phyloP scores from a whole-genome alignment of 1,140 invertebrate species.

The Penaeus indicus region DNA sequence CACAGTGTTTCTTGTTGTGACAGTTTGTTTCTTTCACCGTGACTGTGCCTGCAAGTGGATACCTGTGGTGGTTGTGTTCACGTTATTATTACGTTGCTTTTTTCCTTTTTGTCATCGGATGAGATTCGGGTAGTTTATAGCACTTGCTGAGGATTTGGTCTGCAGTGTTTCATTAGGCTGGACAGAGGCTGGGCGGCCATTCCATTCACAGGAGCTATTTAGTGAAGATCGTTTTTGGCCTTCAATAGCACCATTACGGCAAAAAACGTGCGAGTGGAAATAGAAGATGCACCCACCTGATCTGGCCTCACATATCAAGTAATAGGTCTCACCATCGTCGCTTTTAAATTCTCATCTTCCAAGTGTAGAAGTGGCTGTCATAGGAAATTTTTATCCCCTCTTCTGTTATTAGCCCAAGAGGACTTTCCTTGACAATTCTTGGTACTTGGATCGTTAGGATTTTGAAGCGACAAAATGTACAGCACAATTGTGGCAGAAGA shows the following conservation, averaged over 20 bases:
- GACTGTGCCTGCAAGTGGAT: constrained; percentile 40
- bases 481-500: constrained; percentile 64
- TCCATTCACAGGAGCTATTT: constrained; percentile 63
- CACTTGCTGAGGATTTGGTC: constrained; percentile 62
- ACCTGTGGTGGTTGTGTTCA: constrained; percentile 38
- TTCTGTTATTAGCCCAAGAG: constrained; percentile 7
- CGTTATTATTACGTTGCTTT: constrained; percentile 1
- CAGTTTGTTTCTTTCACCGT: constrained; percentile 38
- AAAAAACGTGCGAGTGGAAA: constrained; percentile 41
- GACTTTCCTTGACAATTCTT: constrained; percentile 35
- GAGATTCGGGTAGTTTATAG: constrained; percentile 37
- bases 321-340: constrained; percentile 54
- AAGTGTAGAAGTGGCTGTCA: constrained; percentile 38
- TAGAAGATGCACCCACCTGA: constrained; percentile 63
- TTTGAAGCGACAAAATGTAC: constrained; percentile 58
- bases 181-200: constrained; percentile 61
- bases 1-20: constrained; percentile 45
- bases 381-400: constrained; percentile 24
- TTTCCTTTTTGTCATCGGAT: constrained; percentile 46
- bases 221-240: constrained; percentile 55
- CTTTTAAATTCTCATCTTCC: constrained; percentile 48
- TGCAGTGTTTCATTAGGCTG: constrained; percentile 59
- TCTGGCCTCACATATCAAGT: constrained; percentile 61
- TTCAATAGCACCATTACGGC: constrained; percentile 56
- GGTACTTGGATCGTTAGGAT: constrained; percentile 53